Evolutionary conservation across 1,140 invertebrate species (phyloP), one percentile per base, ranked within the genome.

Genomic region (Diploscapter pachys): DNA sequence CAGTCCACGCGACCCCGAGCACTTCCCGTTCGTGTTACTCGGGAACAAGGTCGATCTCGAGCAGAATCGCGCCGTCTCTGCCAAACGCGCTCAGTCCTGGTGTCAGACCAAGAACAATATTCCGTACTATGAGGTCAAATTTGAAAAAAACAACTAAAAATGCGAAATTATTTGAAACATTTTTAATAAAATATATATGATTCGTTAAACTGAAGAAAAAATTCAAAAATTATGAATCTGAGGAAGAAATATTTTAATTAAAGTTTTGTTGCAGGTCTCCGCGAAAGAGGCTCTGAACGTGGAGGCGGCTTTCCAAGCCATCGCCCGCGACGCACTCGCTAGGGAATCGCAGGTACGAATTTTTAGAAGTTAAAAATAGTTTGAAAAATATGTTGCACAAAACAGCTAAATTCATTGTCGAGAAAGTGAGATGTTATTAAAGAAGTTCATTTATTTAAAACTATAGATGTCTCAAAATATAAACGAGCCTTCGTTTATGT

Each of bases 31-130:
- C 88, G 95, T 99, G 81, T 92, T 99, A 53, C 90, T 99, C 81
- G 97, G 96, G 80, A 99, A 99, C 88, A 99, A 99, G 89, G 92
- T 99, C 76, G 96, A 99, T 88, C 88, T 97, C 85, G 96, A 98
- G 88, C 95, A 94, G 83, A 91, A 93, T 86, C 91, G 93, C 63
- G 95, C 96, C 85, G 92, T 96, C 48, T 94, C 93, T n/a, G 96
- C 89, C 92, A 96, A 87, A 92, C 90, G 95, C 84, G 95, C 95
- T 56, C 94, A 97, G 86, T 93, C 96, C 80, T 99, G 96, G 96
- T 98, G 96, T 89, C 93, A 95, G 86, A 92, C 90, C 80, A 98
- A 98, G 89, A 96, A 96, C 86, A 94, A 95, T 88, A 97, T 99
- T 85, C 96, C 96, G 59, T 98, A 97, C 86, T 76, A 78, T 61